Evolutionary conservation across 2,797 vertebrate genomes (phyloP).

Genomic region (Scolopax bukidnonensis): DNA sequence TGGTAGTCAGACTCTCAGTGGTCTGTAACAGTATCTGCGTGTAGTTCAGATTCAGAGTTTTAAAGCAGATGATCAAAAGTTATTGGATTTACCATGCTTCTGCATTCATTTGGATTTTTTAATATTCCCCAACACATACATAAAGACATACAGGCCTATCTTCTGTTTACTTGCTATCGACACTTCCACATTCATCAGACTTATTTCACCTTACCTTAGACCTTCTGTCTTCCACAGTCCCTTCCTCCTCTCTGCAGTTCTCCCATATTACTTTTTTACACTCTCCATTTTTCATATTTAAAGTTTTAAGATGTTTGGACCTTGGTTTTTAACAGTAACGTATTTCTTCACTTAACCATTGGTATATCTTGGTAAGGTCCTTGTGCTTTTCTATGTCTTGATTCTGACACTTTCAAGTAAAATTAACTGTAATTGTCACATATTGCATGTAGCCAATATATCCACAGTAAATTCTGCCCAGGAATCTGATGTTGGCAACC

Average conservation of each 20-base stretch:
- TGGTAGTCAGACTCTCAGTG: background rate
- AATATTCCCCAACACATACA: background rate
- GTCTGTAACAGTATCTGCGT: background rate
- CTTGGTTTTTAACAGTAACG: conserved; percentile 39
- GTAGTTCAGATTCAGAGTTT: background rate
- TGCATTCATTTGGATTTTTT: background rate
- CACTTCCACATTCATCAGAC: conserved; percentile 39
- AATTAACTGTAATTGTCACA: conserved; percentile 43
- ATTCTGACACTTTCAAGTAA: conserved; percentile 41
- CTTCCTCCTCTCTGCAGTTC: conserved; percentile 18
- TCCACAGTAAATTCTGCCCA: conserved; percentile 8
- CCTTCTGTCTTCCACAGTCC: conserved; percentile 23
- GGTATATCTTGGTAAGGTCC: conserved; percentile 3
- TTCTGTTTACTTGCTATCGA: conserved; percentile 42
- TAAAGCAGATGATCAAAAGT: background rate
- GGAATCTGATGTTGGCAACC: background rate
- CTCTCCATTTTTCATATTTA: conserved; percentile 65
- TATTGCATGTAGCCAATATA: background rate
- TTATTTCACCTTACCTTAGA: conserved; percentile 26
- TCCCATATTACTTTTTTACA: conserved; percentile 56
- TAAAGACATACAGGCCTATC: background rate
- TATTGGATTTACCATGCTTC: background rate
- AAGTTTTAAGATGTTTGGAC: conserved; percentile 63
- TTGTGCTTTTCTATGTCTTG: background rate
- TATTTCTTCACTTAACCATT: conserved; percentile 48